phyloP scores from a whole-genome alignment of 2,113 vertebrate species.

The Elaphurus davidianus region DNA sequence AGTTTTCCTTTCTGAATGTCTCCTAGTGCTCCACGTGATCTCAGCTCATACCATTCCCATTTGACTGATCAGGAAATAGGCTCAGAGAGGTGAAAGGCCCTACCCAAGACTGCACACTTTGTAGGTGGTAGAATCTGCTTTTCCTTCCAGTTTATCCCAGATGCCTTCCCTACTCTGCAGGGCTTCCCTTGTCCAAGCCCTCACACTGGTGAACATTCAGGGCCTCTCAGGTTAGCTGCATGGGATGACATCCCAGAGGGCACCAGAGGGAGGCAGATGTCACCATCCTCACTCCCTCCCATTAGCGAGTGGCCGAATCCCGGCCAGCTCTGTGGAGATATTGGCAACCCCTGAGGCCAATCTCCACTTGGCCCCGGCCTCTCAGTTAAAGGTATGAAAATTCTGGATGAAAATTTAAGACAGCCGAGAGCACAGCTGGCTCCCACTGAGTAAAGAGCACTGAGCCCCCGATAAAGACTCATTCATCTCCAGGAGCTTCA shows the following conservation, averaged over 20 bases:
- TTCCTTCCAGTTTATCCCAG: not conserved
- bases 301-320: not conserved
- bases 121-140: not conserved
- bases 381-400: conserved; percentile 43
- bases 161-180: not conserved
- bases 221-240: not conserved
- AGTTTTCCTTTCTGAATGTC: too few species aligned
- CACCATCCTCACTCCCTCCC: fast-evolving
- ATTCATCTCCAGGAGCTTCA: conserved; percentile 50
- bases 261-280: not conserved
- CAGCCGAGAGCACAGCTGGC: not conserved
- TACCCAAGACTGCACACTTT: not conserved
- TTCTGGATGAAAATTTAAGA: conserved; percentile 45
- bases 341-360: not conserved
- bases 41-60: not conserved
- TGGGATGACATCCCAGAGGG: not conserved
- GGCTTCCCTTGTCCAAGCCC: not conserved
- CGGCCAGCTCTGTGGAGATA: not conserved
- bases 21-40: fast-evolving
- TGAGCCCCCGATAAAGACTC: not conserved
- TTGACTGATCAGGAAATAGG: not conserved
- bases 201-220: fast-evolving
- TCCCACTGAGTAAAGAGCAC: not conserved
- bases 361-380: not conserved
- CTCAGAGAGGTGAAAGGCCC: not conserved